These are phyloP conservation scores for Sarcoramphus papa DNA, from an alignment of 2,797 vertebrate genomes.

Conservation along the genomic window DNA sequence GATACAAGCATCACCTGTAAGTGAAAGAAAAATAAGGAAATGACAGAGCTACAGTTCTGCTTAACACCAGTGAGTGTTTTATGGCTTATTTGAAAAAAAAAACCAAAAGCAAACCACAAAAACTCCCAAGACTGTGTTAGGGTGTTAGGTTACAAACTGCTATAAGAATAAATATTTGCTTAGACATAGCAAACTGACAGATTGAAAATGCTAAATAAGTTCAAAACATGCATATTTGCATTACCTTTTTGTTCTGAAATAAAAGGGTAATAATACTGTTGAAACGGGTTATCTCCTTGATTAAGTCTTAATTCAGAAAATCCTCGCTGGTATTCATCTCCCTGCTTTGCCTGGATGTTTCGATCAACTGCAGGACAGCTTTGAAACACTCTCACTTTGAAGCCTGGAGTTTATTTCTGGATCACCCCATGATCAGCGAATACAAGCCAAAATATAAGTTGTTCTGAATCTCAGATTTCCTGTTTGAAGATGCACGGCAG, in stretches of 20 bases:
- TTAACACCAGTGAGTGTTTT: neutral
- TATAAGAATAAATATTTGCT: conserved; percentile 13
- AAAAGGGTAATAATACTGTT: neutral
- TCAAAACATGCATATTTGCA: conserved; percentile 58
- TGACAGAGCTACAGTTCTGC: neutral
- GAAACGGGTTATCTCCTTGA: conserved; percentile 34
- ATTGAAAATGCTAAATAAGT: neutral
- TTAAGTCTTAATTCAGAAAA: conserved; percentile 63
- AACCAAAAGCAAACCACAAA: neutral
- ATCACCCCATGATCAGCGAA: conserved; percentile 77
- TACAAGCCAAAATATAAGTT: conserved; percentile 78
- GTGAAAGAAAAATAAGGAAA: neutral
- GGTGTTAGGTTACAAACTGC: neutral
- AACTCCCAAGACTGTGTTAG: neutral
- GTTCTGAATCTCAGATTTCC: conserved; percentile 78
- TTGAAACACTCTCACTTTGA: conserved; percentile 69
- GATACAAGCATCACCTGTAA: neutral
- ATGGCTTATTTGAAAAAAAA: neutral
- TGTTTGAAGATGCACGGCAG: conserved; percentile 54
- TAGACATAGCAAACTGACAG: neutral
- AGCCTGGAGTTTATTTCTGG: conserved; percentile 81
- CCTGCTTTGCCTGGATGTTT: conserved; percentile 62
- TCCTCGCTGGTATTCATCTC: conserved; percentile 49
- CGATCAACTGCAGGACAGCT: conserved; percentile 70
- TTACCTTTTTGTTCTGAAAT: conserved; percentile 74